Conservation (phyloP, 1,140 invertebrate species). For the Drosophila murphyi region DNA sequence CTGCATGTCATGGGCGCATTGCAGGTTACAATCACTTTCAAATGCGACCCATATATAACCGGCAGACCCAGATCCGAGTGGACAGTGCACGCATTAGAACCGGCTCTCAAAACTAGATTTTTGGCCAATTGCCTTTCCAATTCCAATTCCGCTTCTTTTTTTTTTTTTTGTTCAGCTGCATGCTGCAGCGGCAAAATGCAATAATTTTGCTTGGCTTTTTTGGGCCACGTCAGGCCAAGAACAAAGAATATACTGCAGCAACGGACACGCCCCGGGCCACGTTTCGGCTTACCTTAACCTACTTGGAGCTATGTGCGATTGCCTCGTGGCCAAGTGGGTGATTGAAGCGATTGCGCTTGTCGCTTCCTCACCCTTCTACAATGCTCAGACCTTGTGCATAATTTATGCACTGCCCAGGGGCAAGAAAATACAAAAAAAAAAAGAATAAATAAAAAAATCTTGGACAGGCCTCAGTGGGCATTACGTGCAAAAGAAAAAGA, state of each 20-base stretch:
- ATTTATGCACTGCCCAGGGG: constrained; percentile 38
- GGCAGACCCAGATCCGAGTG: constrained; percentile 25
- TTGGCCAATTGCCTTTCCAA: constrained; percentile 71
- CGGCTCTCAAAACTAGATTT: constrained; percentile 56
- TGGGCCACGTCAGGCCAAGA: constrained; percentile 50
- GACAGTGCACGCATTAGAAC: constrained; percentile 74
- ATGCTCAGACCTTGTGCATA: constrained; percentile 60
- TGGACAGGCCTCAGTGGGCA: constrained; percentile 29
- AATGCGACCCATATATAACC: constrained; percentile 67
- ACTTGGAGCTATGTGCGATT: constrained; percentile 48
- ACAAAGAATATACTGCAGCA: constrained; percentile 23
- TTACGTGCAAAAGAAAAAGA: constrained; percentile 31
- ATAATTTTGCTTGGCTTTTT: constrained; percentile 22
- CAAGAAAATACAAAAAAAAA: constrained; percentile 2
- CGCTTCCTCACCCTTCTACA: constrained; percentile 48
- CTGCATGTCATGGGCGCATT: constrained; percentile 32
- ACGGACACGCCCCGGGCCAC: constrained; percentile 56
- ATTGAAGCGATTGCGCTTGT: constrained; percentile 37
- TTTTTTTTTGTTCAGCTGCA: constrained; percentile 52
- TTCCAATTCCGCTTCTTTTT: constrained; percentile 24
- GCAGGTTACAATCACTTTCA: constrained; percentile 71
- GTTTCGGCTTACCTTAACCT: constrained; percentile 70
- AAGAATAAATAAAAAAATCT: not conserved
- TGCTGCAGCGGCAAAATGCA: constrained; percentile 26
- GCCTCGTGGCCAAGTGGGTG: constrained; percentile 9